Percentiles rank a stretch among this genome's conserved stretches.
These are phyloP conservation scores for Piaya cayana DNA, from an alignment of 2,113 vertebrate genomes.

Conservation along the genomic window DNA sequence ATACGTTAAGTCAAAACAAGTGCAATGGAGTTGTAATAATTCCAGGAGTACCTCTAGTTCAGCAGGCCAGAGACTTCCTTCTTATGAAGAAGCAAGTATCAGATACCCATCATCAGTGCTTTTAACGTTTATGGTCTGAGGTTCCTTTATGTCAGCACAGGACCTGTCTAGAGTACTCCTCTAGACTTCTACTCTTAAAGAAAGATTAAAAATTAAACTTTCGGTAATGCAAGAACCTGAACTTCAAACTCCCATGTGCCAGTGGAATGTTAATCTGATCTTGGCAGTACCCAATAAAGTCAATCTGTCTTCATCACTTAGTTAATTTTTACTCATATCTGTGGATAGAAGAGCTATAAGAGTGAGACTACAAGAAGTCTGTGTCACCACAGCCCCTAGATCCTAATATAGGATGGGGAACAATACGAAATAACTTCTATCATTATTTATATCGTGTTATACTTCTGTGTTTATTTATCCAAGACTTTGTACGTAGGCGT, in stretches of 20 bases:
- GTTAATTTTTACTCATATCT: slow-evolving; percentile 56
- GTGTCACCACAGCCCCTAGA: background rate
- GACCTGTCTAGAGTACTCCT: background rate
- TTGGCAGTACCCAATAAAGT: slow-evolving; percentile 2
- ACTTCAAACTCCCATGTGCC: slow-evolving; percentile 13
- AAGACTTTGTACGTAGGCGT: background rate
- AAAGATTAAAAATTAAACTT: slow-evolving; percentile 61
- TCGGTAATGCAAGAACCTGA: background rate
- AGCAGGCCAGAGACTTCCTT: background rate
- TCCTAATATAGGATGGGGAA: background rate
- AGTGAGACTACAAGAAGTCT: background rate
- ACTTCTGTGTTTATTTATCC: background rate
- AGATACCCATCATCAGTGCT: background rate
- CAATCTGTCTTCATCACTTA: slow-evolving; percentile 15
- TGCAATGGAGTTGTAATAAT: background rate
- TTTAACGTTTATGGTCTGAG: background rate
- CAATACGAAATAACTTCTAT: background rate
- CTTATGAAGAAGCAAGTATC: background rate
- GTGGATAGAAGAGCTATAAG: background rate
- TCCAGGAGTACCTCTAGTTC: background rate
- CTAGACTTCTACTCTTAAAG: slow-evolving; percentile 25
- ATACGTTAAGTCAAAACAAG: background rate
- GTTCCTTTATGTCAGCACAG: background rate
- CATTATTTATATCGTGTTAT: background rate
- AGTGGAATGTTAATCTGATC: slow-evolving; percentile 14